A percentile compares a stretch with the other conserved stretches of the same genome.
Conservation (phyloP, 2,113 vertebrate genomes). For the Cygnus buccinator region DNA sequence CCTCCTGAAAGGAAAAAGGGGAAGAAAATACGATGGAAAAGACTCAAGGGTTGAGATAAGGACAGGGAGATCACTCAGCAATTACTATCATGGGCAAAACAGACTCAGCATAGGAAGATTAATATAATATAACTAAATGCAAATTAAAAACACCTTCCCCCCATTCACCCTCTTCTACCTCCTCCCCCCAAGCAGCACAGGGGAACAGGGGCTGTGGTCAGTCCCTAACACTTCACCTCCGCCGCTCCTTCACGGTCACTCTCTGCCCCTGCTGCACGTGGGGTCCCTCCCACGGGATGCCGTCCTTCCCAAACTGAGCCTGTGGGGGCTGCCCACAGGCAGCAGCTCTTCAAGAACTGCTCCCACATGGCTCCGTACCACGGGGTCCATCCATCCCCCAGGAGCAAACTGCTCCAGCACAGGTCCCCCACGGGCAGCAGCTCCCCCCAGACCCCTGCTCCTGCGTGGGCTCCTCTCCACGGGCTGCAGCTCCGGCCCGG, state of each 20-base stretch:
- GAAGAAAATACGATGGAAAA: not conserved
- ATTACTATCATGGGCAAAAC: not conserved
- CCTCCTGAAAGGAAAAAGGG: not conserved
- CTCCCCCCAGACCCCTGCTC: not conserved
- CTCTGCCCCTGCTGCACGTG: not conserved
- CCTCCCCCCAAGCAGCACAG: no score
- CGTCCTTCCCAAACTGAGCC: no score
- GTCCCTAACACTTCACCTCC: not conserved
- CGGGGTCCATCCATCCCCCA: no score
- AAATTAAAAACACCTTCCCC: no score
- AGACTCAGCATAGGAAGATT: not conserved
- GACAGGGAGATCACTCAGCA: not conserved
- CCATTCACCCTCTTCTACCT: no score
- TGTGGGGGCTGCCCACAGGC: no score
- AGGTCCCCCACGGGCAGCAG: not conserved
- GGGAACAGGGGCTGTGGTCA: not conserved
- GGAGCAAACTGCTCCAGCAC: no score
- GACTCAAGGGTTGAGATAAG: not conserved
- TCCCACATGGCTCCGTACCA: no score
- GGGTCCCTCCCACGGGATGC: not conserved
- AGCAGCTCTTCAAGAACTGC: no score
- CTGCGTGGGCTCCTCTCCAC: not conserved
- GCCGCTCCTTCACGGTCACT: not conserved
- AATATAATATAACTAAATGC: no score
- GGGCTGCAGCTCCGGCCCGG: not conserved